Percentiles rank a stretch among this genome's conserved stretches.
Conservation (phyloP, 2,797 vertebrate species). For the Galago senegalensis region DNA sequence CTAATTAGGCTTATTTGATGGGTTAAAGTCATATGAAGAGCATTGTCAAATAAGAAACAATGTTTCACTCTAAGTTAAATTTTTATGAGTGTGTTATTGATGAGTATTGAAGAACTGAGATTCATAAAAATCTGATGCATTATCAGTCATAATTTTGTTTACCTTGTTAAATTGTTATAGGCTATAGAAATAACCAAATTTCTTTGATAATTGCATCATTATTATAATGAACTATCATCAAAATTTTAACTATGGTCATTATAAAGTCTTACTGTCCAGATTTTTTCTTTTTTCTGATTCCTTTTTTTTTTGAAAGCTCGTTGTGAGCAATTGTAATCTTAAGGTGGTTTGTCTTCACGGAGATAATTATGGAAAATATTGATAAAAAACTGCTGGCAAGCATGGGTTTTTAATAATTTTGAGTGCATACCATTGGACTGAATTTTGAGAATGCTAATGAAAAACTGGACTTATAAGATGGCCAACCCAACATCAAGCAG, state of each 20-base stretch:
- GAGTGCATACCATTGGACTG: background rate
- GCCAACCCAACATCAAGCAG: background rate
- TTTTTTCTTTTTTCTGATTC: background rate
- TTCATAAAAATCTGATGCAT: background rate
- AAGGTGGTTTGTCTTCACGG: background rate
- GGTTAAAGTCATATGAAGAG: background rate
- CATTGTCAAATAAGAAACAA: background rate
- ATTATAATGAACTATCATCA: background rate
- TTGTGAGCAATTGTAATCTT: background rate
- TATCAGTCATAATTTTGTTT: background rate
- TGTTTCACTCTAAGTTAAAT: background rate
- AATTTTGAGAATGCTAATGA: background rate
- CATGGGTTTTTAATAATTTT: background rate
- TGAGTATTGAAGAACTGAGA: background rate
- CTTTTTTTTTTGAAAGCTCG: background rate
- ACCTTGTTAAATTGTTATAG: background rate
- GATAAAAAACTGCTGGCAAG: background rate
- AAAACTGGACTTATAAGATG: background rate
- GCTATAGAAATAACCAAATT: background rate
- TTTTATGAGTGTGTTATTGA: background rate
- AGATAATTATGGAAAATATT: background rate
- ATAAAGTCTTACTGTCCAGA: background rate
- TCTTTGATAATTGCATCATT: background rate
- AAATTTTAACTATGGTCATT: background rate
- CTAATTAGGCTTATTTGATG: background rate